Base-by-base conservation (phyloP, 2,888 invertebrate species). In the Siphonodentalium dalli region DNA sequence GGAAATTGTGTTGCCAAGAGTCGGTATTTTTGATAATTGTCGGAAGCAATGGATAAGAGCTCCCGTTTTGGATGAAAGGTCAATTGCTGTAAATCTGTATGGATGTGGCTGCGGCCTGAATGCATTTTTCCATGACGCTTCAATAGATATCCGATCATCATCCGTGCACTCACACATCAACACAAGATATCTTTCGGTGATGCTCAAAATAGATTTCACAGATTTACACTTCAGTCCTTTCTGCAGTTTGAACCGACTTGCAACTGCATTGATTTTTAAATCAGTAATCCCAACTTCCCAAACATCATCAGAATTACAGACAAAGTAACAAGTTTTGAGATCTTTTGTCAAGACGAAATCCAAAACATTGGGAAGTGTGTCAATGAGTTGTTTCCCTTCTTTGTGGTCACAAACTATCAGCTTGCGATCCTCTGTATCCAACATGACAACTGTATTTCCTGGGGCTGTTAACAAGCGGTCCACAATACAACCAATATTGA, bases 21-120 rank as follows among this genome's bases (percentile, higher is more conserved):
- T 54, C n/a, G 74, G 75, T 11, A 74, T 66, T 41, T 70, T 74
- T 9, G 71, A 68, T 47, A 75, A 54, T 18, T 61, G 62, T 41
- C 72, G 55, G 31, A 56, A 60, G 47, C 72, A 75, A 1, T 63
- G 61, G 24, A 67, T 44, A 13, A 71, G 46, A 3, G 52, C 59
- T 3, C 69, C 72, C 15, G 63, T 65, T 15, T 61, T 60, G 26
- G 67, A 61, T 1, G 57, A 58, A 23, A 74, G 42, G 41, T 72
- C 72, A 5, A 72, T 55, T 5, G 75, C 73, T 27, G 61, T 52
- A 48, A 72, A 74, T 20, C 65, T 63, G 53, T 63, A 56, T 2
- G 63, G 59, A 31, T 72, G 70, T 7, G 58, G 62, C 61, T 74
- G 74, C 5, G 62, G 53, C 2, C 54, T 34, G 37, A 69, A 66